phyloP scores from a whole-genome alignment of 2,888 invertebrate species.

The Agrochola lota region DNA sequence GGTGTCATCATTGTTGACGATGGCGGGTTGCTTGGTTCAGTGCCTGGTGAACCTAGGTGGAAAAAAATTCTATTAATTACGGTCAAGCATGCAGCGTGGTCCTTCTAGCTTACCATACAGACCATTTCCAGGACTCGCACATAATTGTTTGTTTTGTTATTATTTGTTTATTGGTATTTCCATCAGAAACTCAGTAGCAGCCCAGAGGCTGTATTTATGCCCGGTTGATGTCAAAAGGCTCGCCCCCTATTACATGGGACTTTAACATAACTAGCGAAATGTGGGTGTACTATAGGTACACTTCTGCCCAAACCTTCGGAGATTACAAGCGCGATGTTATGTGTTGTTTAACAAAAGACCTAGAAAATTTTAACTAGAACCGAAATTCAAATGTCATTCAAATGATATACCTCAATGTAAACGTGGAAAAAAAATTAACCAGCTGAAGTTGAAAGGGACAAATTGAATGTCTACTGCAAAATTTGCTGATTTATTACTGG shows the following conservation, averaged over 20 bases:
- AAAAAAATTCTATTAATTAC: conserved; percentile 1
- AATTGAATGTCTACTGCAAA: conserved; percentile 56
- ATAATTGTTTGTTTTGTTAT: not conserved
- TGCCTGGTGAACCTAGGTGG: conserved; percentile 67
- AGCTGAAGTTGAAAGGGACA: conserved; percentile 52
- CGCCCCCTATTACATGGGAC: not conserved
- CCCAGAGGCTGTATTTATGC: not conserved
- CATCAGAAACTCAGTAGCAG: not conserved
- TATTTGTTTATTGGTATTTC: not conserved
- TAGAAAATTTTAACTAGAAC: not conserved
- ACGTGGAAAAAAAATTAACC: conserved; percentile 30
- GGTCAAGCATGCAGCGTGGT: not conserved
- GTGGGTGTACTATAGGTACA: not conserved
- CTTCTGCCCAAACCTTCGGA: not conserved
- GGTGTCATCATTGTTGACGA: conserved; percentile 72
- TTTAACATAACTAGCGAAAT: not conserved
- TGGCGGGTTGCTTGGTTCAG: conserved; percentile 69
- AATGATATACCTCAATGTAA: conserved; percentile 1
- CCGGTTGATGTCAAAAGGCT: not conserved
- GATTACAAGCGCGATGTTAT: not conserved
- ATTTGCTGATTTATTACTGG: conserved; percentile 54
- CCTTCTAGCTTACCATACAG: not conserved
- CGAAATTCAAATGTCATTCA: not conserved
- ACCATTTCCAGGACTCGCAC: not conserved
- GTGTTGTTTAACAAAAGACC: not conserved